Evolutionary conservation across 2,113 vertebrate genomes (phyloP), one percentile per base, ranked within the genome.

Genomic region (Emydura subglobosa): DNA sequence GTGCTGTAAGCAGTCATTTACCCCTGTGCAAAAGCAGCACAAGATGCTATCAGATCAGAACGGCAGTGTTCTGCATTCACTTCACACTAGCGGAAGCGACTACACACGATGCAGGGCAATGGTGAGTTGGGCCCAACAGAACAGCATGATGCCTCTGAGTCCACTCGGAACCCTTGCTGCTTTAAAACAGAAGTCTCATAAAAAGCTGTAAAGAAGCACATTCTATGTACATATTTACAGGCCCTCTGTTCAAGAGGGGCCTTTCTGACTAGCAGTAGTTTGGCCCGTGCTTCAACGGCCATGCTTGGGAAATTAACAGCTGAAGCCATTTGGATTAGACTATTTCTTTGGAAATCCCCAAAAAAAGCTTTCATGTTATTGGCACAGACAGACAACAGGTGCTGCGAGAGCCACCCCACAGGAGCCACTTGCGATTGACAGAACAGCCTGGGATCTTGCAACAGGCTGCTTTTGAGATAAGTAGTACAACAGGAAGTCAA

Each of bases 371-470:
- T 95, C 93, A 72, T 74, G 84, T 57, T 93, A n/a, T 24, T 80
- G 81, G 89, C 83, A 82, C 31, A 0, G 16, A 39, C 7, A 87
- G 93, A 89, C 96, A 97, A 81, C 97, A 98, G 97, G 97, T 98
- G 98, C 89, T 0, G 83, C 87, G 50, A 49, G 61, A 19, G 22
- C 51, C 80, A 47, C 76, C 95, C 42, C 90, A 25, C 0, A 24
- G 83, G 91, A 92, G 84, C 86, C 0, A 2, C 17, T 1, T 25
- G 72, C 1, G n/a, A 12, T 34, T 0, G 3, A 50, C 47, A 1
- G 44, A 84, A 83, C 68, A 12, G 86, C 39, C 72, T 12, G 54
- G 85, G 44, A 51, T 80, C 50, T 94, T 6, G 42, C 89, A 51
- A 91, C 57, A 3, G 34, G 25, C 8, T 47, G 42, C 86, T n/a